These are phyloP conservation scores for Pherbina coryleti DNA, from an alignment of 2,888 invertebrate genomes.

Conservation along the genomic window DNA sequence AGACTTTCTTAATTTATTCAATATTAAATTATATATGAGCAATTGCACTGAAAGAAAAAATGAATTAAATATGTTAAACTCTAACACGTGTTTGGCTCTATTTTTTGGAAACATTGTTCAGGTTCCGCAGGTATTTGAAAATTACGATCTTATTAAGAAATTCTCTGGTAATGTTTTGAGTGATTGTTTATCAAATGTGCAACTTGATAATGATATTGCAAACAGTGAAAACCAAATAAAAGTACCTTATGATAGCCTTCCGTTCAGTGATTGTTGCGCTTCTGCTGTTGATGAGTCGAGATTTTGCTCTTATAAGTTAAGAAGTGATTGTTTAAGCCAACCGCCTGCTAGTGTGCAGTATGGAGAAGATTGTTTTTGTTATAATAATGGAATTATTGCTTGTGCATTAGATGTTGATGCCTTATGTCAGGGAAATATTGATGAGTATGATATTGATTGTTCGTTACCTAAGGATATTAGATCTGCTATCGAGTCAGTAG, in stretches of 20 bases:
- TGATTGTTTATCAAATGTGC: not conserved
- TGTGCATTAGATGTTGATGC: constrained; percentile 13
- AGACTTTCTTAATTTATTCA: constrained; percentile 1
- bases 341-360: too few species aligned
- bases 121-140: not conserved
- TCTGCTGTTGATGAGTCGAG: not conserved
- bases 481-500: not conserved
- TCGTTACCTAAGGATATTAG: not conserved
- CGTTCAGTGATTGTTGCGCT: not conserved
- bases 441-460: constrained; percentile 16
- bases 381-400: constrained; percentile 4
- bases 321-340: too few species aligned
- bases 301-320: not conserved
- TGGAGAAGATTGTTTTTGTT: constrained; percentile 11
- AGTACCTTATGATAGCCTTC: not conserved
- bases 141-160: not conserved
- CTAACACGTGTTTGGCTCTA: not conserved
- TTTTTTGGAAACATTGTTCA: constrained; percentile 7
- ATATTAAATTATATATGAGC: constrained; percentile 5
- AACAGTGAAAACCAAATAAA: not conserved
- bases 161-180: not conserved
- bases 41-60: not conserved
- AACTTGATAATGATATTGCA: not conserved
- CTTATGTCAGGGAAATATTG: not conserved
- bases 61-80: constrained; percentile 3